A percentile compares a stretch with the other conserved stretches of the same genome.
Conservation (phyloP, 64 coral and sea anemone species). For the Orbicella faveolata region DNA sequence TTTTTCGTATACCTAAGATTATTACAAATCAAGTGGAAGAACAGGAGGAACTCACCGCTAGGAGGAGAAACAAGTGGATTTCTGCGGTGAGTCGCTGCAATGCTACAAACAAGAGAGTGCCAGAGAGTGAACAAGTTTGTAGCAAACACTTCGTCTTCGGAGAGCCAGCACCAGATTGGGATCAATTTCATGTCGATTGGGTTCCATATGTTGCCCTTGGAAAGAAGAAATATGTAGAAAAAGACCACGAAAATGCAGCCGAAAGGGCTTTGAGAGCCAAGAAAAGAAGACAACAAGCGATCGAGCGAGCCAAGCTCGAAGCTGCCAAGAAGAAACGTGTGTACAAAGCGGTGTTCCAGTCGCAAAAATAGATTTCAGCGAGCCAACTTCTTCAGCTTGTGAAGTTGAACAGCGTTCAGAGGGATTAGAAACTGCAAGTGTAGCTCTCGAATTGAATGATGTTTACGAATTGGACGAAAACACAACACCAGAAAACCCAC, state of each 20-base stretch:
- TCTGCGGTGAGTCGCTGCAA: no score
- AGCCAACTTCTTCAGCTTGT: not conserved
- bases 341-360: no score
- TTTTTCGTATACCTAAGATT: no score
- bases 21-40: no score
- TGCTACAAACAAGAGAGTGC: no score
- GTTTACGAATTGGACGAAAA: no score
- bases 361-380: no score
- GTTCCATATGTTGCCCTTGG: not conserved
- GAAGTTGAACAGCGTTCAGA: not conserved
- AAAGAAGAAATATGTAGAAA: not conserved
- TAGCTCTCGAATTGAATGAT: no score
- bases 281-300: slow-evolving; percentile 7
- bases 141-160: slow-evolving; percentile 51
- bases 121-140: not conserved
- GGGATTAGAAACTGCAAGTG: not conserved
- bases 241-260: not conserved
- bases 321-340: not conserved
- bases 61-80: no score
- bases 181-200: slow-evolving; percentile 55
- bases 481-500: no score
- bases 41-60: no score
- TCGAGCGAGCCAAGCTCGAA: not conserved
- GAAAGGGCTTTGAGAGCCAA: not conserved
- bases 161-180: slow-evolving; percentile 51